Evolutionary conservation across 2,113 vertebrate species (phyloP).

Genomic region (Perca schrenkii): DNA sequence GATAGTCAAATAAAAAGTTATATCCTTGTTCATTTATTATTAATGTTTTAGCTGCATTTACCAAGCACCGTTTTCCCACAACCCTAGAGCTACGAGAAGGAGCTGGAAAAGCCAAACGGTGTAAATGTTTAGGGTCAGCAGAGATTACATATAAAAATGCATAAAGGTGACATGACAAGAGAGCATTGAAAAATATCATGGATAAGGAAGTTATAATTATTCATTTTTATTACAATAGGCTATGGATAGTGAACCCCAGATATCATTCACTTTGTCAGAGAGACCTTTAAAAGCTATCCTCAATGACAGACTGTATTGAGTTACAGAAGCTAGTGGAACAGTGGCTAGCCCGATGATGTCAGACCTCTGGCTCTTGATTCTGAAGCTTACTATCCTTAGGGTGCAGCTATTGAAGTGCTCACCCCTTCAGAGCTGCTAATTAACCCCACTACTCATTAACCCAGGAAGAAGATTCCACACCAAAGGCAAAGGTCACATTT

Average conservation of each 20-base stretch:
- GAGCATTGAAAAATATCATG: background rate
- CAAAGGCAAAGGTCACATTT: slow-evolving; percentile 21
- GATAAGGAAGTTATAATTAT: background rate
- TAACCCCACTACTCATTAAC: slow-evolving; percentile 12
- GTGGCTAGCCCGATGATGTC: background rate
- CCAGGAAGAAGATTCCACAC: slow-evolving; percentile 1
- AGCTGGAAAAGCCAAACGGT: background rate
- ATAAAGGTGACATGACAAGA: background rate
- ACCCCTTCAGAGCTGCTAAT: background rate
- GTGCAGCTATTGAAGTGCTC: background rate
- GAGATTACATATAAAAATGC: background rate
- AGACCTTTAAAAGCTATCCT: background rate
- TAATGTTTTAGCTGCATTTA: background rate
- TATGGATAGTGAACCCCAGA: background rate
- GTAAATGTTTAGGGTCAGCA: background rate
- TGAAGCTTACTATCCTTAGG: background rate
- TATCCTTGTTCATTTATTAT: background rate
- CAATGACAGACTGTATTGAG: background rate
- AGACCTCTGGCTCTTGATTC: background rate
- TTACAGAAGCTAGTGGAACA: background rate
- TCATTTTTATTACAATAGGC: background rate
- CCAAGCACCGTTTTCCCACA: background rate
- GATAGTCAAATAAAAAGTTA: background rate
- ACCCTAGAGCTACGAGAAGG: background rate
- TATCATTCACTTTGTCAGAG: background rate